phyloP scores from a whole-genome alignment of 2,888 invertebrate species.

The Slavum lentiscoides region DNA sequence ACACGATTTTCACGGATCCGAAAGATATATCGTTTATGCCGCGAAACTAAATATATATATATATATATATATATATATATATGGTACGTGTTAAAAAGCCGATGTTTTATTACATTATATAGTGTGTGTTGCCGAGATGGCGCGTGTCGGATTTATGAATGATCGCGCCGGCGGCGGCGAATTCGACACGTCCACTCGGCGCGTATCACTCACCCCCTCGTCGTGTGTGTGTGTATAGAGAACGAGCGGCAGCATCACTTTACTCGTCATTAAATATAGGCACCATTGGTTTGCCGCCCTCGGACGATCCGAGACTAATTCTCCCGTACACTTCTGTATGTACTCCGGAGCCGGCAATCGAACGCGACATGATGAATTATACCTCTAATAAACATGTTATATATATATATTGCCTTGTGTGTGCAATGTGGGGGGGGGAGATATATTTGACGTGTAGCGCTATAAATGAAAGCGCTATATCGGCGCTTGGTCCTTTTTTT shows the following conservation, averaged over 20 bases:
- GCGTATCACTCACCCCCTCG: not conserved
- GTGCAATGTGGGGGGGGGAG: too few species aligned
- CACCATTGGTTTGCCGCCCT: slow-evolving; percentile 7
- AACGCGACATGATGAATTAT: slow-evolving; percentile 38
- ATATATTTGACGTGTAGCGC: too few species aligned
- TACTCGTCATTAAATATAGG: slow-evolving; percentile 34
- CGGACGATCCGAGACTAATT: slow-evolving; percentile 48
- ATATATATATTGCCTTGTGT: too few species aligned
- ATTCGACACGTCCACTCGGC: slow-evolving; percentile 50
- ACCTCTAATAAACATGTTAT: slow-evolving; percentile 46
- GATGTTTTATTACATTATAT: slow-evolving; percentile 16
- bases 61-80: too few species aligned
- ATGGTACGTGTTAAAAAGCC: slow-evolving; percentile 13
- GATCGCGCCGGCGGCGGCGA: slow-evolving; percentile 4
- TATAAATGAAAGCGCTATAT: too few species aligned
- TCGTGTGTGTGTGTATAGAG: not conserved
- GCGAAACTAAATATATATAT: too few species aligned
- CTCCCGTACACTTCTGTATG: not conserved
- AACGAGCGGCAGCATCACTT: not conserved
- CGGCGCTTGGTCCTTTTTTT: too few species aligned
- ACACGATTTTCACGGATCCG: too few species aligned
- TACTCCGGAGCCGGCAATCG: not conserved
- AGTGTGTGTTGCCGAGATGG: slow-evolving; percentile 1
- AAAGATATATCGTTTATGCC: slow-evolving; percentile 23
- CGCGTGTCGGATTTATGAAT: slow-evolving; percentile 53